Conservation (phyloP, 2,113 vertebrate species). For the Ardeotis arabs region DNA sequence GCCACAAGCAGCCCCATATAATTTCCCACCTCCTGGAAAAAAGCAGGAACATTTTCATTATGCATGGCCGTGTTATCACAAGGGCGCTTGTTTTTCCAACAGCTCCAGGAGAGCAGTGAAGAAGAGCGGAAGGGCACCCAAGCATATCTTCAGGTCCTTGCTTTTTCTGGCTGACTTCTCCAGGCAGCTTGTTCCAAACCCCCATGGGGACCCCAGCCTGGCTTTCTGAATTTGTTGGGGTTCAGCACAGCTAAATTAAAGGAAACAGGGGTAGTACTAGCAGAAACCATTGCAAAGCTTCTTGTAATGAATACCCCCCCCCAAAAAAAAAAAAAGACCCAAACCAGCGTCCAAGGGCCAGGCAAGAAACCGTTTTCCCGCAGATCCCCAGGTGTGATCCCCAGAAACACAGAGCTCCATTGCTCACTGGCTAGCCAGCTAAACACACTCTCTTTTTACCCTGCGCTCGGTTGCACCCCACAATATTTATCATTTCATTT, state of each 20-base stretch:
- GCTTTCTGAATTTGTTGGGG: neutral
- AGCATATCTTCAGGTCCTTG: neutral
- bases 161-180: neutral
- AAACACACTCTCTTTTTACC: neutral
- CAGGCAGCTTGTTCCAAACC: neutral
- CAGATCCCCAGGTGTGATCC: neutral
- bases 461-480: neutral
- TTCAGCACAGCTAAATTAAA: neutral
- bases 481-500: neutral
- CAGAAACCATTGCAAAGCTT: neutral
- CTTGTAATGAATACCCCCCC: neutral
- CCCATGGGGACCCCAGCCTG: neutral
- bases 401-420: neutral
- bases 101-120: neutral
- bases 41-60: neutral
- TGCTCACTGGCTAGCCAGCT: neutral
- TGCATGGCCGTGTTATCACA: neutral
- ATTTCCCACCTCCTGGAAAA: neutral
- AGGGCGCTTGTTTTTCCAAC: neutral
- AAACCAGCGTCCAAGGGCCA: neutral
- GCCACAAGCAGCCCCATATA: neutral
- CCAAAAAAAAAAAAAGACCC: neutral
- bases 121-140: fast-evolving
- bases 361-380: neutral
- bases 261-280: neutral